Evolutionary conservation across 2,797 vertebrate species (phyloP), one percentile per base, ranked within the genome.

Genomic region (Valencia hispanica): DNA sequence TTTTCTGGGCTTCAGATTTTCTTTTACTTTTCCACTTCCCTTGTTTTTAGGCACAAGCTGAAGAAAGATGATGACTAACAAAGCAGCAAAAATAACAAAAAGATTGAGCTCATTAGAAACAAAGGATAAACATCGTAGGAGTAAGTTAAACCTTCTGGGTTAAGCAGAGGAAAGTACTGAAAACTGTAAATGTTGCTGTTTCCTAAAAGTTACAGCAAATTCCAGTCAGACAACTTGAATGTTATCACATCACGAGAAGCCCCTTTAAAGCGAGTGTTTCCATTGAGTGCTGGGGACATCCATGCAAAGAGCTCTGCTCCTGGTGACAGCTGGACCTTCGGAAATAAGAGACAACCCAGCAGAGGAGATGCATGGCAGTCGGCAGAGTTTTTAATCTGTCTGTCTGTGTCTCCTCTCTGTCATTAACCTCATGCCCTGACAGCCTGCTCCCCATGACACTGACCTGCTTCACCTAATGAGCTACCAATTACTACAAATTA

Each of bases 401-500:
- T 92, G 83, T 93, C 91, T 89, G 90, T 83, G 88, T 87, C 92
- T 91, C 91, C 86, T 94, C 86, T 91, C 89, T 90, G 91, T 95
- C 91, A 93, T 95, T 95, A 95, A 95, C 95, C 95, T 88, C 85
- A 48, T 78, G 93, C 90, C 94, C 94, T 90, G 92, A 93, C 92
- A 91, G 92, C 88, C 86, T 95, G 92, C 92, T 93, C 93, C 90
- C 89, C 6, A 79, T 92, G 91, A 94, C 94, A 93, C 92, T 88
- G 92, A 93, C 93, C 94, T 88, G 90, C 89, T 94, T 93, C 94
- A 90, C 94, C 93, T 95, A 94, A 95, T 95, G 91, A 95, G 93
- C 92, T 92, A 93, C 93, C 94, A 95, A 96, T 96, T 96, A 95
- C 94, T 92, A 93, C 95, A 94, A 94, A 95, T 95, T 95, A 95